phyloP scores from a whole-genome alignment of 2,113 vertebrate species.

The Hippocampus comes region DNA sequence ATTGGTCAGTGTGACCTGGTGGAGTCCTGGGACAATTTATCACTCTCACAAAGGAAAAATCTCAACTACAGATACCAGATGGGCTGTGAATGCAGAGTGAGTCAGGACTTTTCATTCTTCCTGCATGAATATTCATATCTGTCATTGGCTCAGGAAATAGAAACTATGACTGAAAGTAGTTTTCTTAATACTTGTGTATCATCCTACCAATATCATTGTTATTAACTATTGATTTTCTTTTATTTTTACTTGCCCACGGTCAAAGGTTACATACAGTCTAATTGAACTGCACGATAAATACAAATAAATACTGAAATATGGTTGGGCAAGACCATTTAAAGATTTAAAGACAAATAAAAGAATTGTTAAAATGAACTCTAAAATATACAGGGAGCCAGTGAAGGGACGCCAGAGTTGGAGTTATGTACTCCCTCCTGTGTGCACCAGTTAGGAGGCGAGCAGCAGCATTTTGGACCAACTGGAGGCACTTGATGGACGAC shows the following conservation, averaged over 20 bases:
- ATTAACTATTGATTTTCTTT: not conserved
- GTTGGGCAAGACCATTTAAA: too few species aligned
- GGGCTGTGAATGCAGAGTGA: slow-evolving; percentile 91
- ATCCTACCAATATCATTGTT: not conserved
- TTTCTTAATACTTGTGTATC: not conserved
- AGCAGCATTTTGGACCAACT: too few species aligned
- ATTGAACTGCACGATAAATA: not conserved
- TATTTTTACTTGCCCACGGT: not conserved
- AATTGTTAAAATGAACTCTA: too few species aligned
- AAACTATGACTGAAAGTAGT: not conserved
- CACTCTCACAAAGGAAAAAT: slow-evolving; percentile 84
- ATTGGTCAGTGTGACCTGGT: slow-evolving; percentile 87
- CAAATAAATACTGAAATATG: not conserved
- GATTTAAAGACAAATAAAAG: too few species aligned
- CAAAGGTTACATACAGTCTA: not conserved
- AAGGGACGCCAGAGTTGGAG: too few species aligned
- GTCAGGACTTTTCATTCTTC: slow-evolving; percentile 42
- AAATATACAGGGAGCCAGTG: too few species aligned
- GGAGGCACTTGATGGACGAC: too few species aligned
- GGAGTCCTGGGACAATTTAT: slow-evolving; percentile 85
- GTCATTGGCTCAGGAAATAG: slow-evolving; percentile 3
- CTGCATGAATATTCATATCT: slow-evolving; percentile 22
- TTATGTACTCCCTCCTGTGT: too few species aligned
- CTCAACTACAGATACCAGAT: slow-evolving; percentile 88
- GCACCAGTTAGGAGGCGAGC: too few species aligned